Base-by-base conservation (phyloP, 1,140 invertebrate genomes). In the Metopolophium dirhodum region DNA sequence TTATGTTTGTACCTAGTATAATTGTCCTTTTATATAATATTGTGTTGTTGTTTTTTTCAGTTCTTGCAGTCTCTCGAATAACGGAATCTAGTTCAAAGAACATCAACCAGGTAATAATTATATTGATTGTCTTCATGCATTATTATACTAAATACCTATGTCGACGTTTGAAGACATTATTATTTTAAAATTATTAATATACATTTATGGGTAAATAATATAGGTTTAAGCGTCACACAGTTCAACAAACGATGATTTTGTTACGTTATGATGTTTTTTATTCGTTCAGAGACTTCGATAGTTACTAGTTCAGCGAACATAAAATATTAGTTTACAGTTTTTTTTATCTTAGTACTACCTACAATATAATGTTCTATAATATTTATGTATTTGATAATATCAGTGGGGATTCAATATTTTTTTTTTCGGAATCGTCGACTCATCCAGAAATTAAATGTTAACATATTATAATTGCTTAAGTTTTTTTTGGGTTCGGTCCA, bases 101-200 rank as follows among this genome's bases (percentile, higher is more conserved):
- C 49, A 37, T 54, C 22, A 51, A 85, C 47, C 91, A 93, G 91
- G 91, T 86, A 93, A 86, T 86, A 93, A 86, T 92, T 51, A 14
- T 11, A 51, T 26, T 92, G 14, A 77, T 77, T 35, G 35, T 37
- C 47, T 68, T n/a, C 37, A 30, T 9, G 35, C 26, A 51, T 45
- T 30, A 47, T 35, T 54, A 37, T 37, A 8, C 18, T 20, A 68
- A 90, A 77, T 61, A 61, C 57, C 14, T n/a, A 77, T 77, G 41
- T 45, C 37, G 23, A 41, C 41, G 6, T n/a, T n/a, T 47, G 11
- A 47, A 20, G 41, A 30, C 45, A n/a, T 85, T 7, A 87, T 87
- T 87, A 89, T 45, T 68, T 26, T 30, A 2, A 87, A 87, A 87
- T 49, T 20, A 77, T 91, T n/a, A 11, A 47, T 47, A 26, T 77